phyloP scores from a whole-genome alignment of 2,888 invertebrate species.

The Andrena praecox region DNA sequence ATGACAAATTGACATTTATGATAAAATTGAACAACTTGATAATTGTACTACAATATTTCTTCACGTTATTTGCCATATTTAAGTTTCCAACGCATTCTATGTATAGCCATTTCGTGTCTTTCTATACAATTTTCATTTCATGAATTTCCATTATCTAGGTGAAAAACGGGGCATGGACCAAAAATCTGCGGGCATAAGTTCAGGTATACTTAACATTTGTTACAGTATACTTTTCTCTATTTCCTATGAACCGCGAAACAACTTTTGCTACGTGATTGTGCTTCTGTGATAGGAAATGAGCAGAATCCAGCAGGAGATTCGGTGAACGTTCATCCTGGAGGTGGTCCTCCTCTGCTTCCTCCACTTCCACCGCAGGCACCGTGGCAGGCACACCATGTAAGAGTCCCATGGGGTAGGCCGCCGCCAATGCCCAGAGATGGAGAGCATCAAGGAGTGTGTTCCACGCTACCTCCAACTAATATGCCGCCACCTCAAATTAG shows the following conservation, averaged over 20 bases:
- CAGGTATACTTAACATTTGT: constrained; percentile 74
- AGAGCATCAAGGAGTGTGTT: constrained; percentile 70
- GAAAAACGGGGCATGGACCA: constrained; percentile 81
- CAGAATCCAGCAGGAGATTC: constrained; percentile 77
- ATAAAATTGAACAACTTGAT: constrained; percentile 20
- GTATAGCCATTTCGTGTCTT: constrained; percentile 36
- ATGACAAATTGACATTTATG: not conserved
- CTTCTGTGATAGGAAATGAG: constrained; percentile 70
- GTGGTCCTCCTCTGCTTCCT: constrained; percentile 69
- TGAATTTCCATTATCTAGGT: constrained; percentile 76
- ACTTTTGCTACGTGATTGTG: not conserved
- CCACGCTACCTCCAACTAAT: constrained; percentile 77
- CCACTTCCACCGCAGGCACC: constrained; percentile 74
- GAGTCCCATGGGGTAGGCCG: constrained; percentile 79
- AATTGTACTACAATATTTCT: constrained; percentile 62
- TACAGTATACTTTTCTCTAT: constrained; percentile 3
- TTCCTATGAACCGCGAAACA: not conserved
- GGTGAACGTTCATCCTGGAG: constrained; percentile 63
- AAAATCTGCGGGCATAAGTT: constrained; percentile 75
- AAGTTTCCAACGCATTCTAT: constrained; percentile 47
- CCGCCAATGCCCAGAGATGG: constrained; percentile 78
- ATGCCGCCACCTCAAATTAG: constrained; percentile 82
- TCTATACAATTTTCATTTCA: constrained; percentile 43
- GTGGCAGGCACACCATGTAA: constrained; percentile 79
- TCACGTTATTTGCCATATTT: constrained; percentile 62